A percentile compares a stretch with the other conserved stretches of the same genome.
phyloP scores from a whole-genome alignment of 2,888 invertebrate species.

The Anticlea derivata region DNA sequence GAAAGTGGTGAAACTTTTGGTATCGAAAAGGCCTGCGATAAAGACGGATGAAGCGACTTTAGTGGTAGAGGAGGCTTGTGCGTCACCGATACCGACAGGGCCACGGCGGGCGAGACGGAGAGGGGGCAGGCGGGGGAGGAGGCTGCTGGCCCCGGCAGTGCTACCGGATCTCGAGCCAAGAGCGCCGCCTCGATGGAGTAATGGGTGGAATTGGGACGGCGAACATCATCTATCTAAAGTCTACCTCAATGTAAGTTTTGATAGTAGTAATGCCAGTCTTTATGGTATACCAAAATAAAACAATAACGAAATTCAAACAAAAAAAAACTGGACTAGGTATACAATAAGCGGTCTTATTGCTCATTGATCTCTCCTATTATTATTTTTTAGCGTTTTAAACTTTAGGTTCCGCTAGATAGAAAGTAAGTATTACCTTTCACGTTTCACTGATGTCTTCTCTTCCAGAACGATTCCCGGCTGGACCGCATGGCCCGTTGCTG shows the following conservation, averaged over 20 bases:
- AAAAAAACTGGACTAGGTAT: no score
- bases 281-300: no score
- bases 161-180: conserved; percentile 51
- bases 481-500: conserved; percentile 92
- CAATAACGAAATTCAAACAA: no score
- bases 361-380: no score
- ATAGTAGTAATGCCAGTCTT: no score
- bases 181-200: conserved; percentile 87
- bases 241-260: conserved; percentile 91
- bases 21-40: conserved; percentile 72
- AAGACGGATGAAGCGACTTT: conserved; percentile 69
- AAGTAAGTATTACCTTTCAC: no score
- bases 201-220: conserved; percentile 97
- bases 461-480: conserved; percentile 69
- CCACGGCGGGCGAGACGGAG: conserved; percentile 40
- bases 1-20: conserved; percentile 72
- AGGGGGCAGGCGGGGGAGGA: conserved; percentile 44
- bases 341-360: no score
- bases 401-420: no score
- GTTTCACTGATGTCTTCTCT: not conserved
- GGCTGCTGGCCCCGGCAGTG: conserved; percentile 36
- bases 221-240: conserved; percentile 92
- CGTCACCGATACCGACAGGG: conserved; percentile 48
- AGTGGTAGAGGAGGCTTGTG: conserved; percentile 67
- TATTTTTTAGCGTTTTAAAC: no score